A percentile compares a stretch with the other conserved stretches of the same genome.
Conservation (phyloP, 1,140 invertebrate genomes). For the Platyscapa corneri region DNA sequence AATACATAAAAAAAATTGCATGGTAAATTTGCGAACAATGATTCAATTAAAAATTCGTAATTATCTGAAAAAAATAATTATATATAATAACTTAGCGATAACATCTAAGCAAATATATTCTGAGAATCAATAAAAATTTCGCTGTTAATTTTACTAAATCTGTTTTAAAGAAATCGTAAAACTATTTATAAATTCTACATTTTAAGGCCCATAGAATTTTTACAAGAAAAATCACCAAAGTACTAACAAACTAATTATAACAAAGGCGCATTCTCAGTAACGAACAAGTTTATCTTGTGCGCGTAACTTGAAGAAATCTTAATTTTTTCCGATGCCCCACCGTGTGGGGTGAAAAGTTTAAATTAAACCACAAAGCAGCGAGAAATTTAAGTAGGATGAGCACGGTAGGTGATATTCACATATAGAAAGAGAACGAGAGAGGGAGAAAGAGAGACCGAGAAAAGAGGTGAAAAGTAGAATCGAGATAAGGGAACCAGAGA, state of each 20-base stretch:
- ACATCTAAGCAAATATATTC: too few relatives aligned
- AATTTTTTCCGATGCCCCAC: conserved; percentile 60
- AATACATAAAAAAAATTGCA: too few relatives aligned
- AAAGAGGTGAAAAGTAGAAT: conserved; percentile 36
- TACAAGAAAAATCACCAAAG: neutral
- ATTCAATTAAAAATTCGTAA: too few relatives aligned
- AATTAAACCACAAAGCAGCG: conserved; percentile 67
- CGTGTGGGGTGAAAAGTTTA: conserved; percentile 68
- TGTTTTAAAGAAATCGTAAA: too few relatives aligned
- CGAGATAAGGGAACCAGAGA: conserved; percentile 58
- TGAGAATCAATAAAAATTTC: too few relatives aligned
- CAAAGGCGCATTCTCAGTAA: conserved; percentile 9
- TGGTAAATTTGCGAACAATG: too few relatives aligned
- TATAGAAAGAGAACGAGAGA: conserved; percentile 56
- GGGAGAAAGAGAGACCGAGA: neutral
- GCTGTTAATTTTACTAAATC: too few relatives aligned
- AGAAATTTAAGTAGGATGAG: conserved; percentile 48
- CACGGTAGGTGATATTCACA: conserved; percentile 50
- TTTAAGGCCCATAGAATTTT: neutral
- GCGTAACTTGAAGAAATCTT: conserved; percentile 72
- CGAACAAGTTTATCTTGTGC: conserved; percentile 62
- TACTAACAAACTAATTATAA: neutral
- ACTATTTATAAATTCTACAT: too few relatives aligned
- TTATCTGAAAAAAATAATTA: too few relatives aligned
- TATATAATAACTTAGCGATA: too few relatives aligned